phyloP scores from a whole-genome alignment of 2,888 invertebrate genomes.

The Oxytorus armatus region DNA sequence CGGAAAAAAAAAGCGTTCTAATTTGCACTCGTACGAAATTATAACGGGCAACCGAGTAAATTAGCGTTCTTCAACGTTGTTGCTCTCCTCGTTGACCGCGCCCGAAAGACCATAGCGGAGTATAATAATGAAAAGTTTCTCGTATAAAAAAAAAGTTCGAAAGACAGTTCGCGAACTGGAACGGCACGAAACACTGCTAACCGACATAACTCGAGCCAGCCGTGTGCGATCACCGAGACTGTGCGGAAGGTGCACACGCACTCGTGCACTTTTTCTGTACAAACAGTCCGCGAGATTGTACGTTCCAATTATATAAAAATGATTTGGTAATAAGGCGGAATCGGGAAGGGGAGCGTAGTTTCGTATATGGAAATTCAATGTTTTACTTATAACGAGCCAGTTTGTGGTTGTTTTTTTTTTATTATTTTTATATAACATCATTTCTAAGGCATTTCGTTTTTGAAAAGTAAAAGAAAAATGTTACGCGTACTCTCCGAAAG shows the following conservation, averaged over 20 bases:
- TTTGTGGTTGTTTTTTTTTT: neutral
- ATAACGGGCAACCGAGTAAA: slow-evolving; percentile 56
- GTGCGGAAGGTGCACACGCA: slow-evolving; percentile 47
- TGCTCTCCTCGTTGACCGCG: slow-evolving; percentile 23
- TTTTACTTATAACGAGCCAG: slow-evolving; percentile 16
- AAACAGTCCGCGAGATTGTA: slow-evolving; percentile 34
- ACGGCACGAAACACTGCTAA: slow-evolving; percentile 56
- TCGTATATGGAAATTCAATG: slow-evolving; percentile 54
- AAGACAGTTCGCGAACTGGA: slow-evolving; percentile 61
- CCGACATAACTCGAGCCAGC: slow-evolving; percentile 60
- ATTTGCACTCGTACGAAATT: slow-evolving; percentile 55
- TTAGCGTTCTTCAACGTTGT: slow-evolving; percentile 51
- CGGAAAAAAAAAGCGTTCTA: slow-evolving; percentile 59
- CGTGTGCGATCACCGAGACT: slow-evolving; percentile 63
- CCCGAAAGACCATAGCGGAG: slow-evolving; percentile 22
- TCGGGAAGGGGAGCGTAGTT: slow-evolving; percentile 34
- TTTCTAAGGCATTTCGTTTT: slow-evolving; percentile 29
- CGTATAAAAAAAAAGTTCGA: slow-evolving; percentile 24
- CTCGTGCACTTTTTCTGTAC: slow-evolving; percentile 44
- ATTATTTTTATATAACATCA: neutral
- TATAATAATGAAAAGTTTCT: slow-evolving; percentile 18
- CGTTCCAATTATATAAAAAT: slow-evolving; percentile 65
- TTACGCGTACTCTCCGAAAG: neutral
- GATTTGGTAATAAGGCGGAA: slow-evolving; percentile 54
- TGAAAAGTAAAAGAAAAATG: slow-evolving; percentile 5